A percentile compares a stretch with the other conserved stretches of the same genome.
phyloP scores from a whole-genome alignment of 2,113 vertebrate species.

The Tachuris rubrigastra region DNA sequence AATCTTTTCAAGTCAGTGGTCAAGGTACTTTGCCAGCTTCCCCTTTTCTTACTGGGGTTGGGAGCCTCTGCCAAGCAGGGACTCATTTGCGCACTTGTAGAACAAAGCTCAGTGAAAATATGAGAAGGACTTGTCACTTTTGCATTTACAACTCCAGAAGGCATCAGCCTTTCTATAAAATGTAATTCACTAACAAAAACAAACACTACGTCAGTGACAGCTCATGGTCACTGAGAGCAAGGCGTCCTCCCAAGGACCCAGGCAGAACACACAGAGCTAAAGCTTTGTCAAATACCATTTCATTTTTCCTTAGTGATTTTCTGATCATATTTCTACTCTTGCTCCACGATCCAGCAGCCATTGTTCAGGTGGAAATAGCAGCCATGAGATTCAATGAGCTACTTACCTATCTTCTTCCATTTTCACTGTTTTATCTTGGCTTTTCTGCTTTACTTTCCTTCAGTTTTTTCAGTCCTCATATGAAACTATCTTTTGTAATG shows the following conservation, averaged over 20 bases:
- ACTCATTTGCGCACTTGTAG: background rate
- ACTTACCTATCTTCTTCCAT: background rate
- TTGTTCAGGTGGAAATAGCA: background rate
- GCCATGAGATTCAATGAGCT: background rate
- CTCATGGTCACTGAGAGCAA: background rate
- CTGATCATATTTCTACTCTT: background rate
- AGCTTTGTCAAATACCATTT: background rate
- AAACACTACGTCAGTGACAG: background rate
- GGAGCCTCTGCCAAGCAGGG: background rate
- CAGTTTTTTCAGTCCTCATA: background rate
- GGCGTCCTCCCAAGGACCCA: background rate
- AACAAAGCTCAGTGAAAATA: background rate
- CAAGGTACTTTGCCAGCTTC: background rate
- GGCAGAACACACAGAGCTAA: background rate
- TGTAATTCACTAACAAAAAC: background rate
- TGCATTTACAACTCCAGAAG: background rate
- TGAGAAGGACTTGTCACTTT: background rate
- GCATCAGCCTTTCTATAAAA: background rate
- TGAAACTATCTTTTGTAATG: background rate
- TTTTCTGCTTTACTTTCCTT: background rate
- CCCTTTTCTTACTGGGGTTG: background rate
- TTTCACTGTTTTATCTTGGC: background rate
- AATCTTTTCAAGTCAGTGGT: background rate
- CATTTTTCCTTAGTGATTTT: background rate
- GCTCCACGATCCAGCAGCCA: background rate